Evolutionary conservation across 1,140 invertebrate species (phyloP).

Genomic region (Chionoecetes opilio): DNA sequence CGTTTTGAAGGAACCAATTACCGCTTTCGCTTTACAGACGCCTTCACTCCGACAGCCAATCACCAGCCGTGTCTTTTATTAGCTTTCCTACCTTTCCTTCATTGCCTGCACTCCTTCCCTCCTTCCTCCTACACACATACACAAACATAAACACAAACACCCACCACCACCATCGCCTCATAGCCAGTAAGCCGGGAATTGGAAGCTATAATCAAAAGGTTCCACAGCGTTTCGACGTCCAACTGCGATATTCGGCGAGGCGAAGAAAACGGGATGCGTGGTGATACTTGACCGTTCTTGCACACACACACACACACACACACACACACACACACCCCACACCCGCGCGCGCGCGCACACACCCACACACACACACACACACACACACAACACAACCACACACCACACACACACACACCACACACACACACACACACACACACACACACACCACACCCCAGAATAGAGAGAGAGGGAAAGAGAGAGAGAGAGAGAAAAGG

Average conservation of each 20-base stretch:
- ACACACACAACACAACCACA: not conserved
- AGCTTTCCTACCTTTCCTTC: not conserved
- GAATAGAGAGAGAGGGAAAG: not conserved
- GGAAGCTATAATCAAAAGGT: not conserved
- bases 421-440: not conserved
- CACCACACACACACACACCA: not conserved
- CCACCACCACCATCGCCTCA: too few relatives aligned
- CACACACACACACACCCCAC: too few relatives aligned
- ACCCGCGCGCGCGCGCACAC: not conserved
- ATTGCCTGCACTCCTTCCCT: not conserved
- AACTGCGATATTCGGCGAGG: not conserved
- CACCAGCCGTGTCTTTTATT: not conserved
- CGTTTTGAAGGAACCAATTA: conserved; percentile 29
- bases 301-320: conserved; percentile 35
- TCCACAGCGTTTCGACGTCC: not conserved
- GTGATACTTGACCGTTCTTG: not conserved
- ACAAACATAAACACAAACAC: too few relatives aligned
- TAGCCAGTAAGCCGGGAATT: not conserved
- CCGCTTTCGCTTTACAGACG: conserved; percentile 13
- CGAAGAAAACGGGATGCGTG: not conserved
- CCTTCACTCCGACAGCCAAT: conserved; percentile 15
- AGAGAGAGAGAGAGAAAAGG: not conserved
- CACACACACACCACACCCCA: not conserved
- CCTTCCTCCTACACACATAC: not conserved
- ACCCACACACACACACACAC: not conserved